Conservation (phyloP, 2,888 invertebrate species). For the Emesis furor region DNA sequence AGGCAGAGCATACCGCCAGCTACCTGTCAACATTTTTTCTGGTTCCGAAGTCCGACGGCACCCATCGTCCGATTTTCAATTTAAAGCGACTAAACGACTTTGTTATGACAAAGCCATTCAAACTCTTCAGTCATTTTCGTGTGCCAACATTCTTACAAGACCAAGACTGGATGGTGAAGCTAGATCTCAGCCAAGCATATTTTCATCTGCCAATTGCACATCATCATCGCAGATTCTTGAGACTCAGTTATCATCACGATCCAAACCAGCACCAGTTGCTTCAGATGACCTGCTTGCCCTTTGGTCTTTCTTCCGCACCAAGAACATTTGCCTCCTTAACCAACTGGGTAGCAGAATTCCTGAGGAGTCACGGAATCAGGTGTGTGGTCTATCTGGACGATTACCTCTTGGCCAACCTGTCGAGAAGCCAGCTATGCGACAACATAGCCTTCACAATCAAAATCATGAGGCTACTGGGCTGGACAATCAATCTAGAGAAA, state of each 20-base stretch:
- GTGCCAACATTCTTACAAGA: conserved; percentile 61
- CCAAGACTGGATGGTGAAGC: conserved; percentile 60
- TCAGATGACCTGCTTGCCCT: conserved; percentile 65
- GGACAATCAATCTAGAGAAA: conserved; percentile 61
- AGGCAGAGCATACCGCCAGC: conserved; percentile 42
- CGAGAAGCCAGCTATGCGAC: neutral
- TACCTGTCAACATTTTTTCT: conserved; percentile 62
- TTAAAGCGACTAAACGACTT: conserved; percentile 54
- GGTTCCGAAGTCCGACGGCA: conserved; percentile 53
- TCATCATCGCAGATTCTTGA: conserved; percentile 59
- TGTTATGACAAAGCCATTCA: conserved; percentile 45
- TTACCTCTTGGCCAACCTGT: conserved; percentile 58
- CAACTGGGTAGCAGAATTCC: conserved; percentile 72
- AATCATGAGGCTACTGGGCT: conserved; percentile 49
- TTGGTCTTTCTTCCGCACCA: conserved; percentile 69
- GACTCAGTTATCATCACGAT: conserved; percentile 43
- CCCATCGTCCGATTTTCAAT: conserved; percentile 54
- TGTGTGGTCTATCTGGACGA: conserved; percentile 76
- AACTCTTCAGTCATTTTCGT: conserved; percentile 53
- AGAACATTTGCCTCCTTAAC: conserved; percentile 65
- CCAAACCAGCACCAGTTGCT: conserved; percentile 30
- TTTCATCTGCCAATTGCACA: conserved; percentile 59
- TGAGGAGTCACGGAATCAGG: conserved; percentile 64
- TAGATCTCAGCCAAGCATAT: conserved; percentile 66
- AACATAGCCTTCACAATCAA: conserved; percentile 32